These are phyloP conservation scores for Furcula furcula DNA, from an alignment of 2,888 invertebrate species.

Conservation along the genomic window DNA sequence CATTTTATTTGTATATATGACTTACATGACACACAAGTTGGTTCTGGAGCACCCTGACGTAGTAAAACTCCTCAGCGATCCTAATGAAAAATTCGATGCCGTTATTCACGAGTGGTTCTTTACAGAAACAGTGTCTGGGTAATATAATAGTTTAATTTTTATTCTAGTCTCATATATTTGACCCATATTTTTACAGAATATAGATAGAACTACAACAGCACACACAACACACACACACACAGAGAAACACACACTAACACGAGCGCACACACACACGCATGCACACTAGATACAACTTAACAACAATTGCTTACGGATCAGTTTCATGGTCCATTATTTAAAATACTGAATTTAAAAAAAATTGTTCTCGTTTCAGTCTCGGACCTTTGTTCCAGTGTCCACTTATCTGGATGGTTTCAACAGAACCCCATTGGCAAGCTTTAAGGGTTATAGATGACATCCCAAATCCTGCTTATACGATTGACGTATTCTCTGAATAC, in stretches of 20 bases:
- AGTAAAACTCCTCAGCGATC: conserved; percentile 39
- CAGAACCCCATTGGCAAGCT: conserved; percentile 54
- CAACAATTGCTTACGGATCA: no score
- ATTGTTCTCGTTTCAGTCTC: no score
- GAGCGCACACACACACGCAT: no score
- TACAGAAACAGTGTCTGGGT: conserved; percentile 37
- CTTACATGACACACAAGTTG: conserved; percentile 31
- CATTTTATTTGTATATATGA: conserved; percentile 32
- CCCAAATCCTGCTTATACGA: conserved; percentile 53
- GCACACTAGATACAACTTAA: no score
- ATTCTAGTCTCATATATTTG: no score
- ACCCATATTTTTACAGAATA: no score
- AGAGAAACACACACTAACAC: no score
- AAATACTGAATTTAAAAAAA: no score
- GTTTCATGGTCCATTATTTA: no score
- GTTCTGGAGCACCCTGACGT: conserved; percentile 37
- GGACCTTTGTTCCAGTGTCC: conserved; percentile 54
- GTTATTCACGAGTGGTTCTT: conserved; percentile 60
- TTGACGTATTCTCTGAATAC: conserved; percentile 43
- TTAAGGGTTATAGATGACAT: conserved; percentile 52
- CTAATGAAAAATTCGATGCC: conserved; percentile 49
- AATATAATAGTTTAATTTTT: no score
- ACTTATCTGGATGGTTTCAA: conserved; percentile 53
- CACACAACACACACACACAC: no score
- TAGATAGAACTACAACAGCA: no score